A percentile compares a stretch with the other conserved stretches of the same genome.
These are phyloP conservation scores for Drosophila neonasuta DNA, from an alignment of 2,888 invertebrate species.

Conservation along the genomic window DNA sequence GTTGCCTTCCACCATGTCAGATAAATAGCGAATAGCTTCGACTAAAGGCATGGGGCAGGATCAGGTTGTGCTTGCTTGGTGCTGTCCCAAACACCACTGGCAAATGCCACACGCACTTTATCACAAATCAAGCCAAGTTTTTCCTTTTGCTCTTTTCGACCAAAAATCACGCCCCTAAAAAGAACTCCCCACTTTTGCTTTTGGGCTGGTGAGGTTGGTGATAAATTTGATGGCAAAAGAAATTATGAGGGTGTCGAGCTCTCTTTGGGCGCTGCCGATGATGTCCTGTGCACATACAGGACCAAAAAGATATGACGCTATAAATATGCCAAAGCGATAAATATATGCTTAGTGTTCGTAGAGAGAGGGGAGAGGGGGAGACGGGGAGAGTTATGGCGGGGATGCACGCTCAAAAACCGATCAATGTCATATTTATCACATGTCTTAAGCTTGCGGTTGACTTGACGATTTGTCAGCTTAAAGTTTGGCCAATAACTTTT, in stretches of 20 bases:
- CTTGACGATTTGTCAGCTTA: slow-evolving; percentile 29
- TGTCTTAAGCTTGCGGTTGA: slow-evolving; percentile 53
- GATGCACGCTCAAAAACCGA: slow-evolving; percentile 73
- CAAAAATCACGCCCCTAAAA: slow-evolving; percentile 66
- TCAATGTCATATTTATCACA: slow-evolving; percentile 78
- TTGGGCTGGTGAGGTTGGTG: slow-evolving; percentile 52
- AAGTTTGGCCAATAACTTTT: slow-evolving; percentile 11
- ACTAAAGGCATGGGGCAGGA: slow-evolving; percentile 15
- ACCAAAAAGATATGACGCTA: slow-evolving; percentile 68
- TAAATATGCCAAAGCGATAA: slow-evolving; percentile 75
- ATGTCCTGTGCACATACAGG: slow-evolving; percentile 66
- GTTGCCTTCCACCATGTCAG: slow-evolving; percentile 37
- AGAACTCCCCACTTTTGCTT: slow-evolving; percentile 39
- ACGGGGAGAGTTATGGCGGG: background rate
- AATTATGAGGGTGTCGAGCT: slow-evolving; percentile 73
- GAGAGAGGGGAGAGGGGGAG: no score
- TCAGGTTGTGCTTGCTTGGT: slow-evolving; percentile 18
- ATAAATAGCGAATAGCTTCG: slow-evolving; percentile 58
- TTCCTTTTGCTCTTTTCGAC: slow-evolving; percentile 26
- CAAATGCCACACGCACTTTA: slow-evolving; percentile 68
- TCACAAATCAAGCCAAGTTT: slow-evolving; percentile 77
- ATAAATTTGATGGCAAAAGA: slow-evolving; percentile 75
- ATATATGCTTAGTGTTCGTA: slow-evolving; percentile 53
- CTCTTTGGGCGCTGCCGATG: slow-evolving; percentile 56
- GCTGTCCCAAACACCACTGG: slow-evolving; percentile 26